These are phyloP conservation scores for Haliaeetus leucogaster DNA, from an alignment of 2,113 vertebrate species.

Conservation along the genomic window DNA sequence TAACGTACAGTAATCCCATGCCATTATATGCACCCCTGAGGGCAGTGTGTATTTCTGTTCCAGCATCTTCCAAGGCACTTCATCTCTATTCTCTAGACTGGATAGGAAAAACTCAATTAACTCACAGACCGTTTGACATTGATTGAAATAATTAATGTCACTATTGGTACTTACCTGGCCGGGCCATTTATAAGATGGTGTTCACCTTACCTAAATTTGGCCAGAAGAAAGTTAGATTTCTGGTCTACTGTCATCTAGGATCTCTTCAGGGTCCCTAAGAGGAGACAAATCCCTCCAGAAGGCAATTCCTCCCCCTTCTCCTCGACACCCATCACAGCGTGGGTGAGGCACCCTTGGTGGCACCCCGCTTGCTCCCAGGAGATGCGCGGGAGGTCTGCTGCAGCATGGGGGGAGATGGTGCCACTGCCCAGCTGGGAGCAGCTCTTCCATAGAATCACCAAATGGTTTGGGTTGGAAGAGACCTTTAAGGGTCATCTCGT, in stretches of 20 bases:
- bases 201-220: background rate
- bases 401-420: background rate
- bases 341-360: background rate
- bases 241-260: background rate
- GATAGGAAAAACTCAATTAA: background rate
- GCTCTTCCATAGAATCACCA: background rate
- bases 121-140: rapidly evolving
- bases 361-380: background rate
- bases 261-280: background rate
- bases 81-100: background rate
- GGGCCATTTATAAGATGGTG: background rate
- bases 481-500: rapidly evolving
- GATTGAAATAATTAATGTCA: background rate
- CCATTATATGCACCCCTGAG: background rate
- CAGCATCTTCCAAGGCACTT: background rate
- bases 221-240: background rate
- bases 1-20: conserved; percentile 12
- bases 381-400: background rate
- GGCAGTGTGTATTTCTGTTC: conserved; percentile 16
- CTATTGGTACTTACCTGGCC: background rate
- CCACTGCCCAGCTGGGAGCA: background rate
- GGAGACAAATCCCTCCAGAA: background rate
- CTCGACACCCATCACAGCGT: rapidly evolving
- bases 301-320: background rate
- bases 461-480: background rate